Base-by-base conservation (phyloP, 2,113 vertebrate species). In the Piaya cayana region DNA sequence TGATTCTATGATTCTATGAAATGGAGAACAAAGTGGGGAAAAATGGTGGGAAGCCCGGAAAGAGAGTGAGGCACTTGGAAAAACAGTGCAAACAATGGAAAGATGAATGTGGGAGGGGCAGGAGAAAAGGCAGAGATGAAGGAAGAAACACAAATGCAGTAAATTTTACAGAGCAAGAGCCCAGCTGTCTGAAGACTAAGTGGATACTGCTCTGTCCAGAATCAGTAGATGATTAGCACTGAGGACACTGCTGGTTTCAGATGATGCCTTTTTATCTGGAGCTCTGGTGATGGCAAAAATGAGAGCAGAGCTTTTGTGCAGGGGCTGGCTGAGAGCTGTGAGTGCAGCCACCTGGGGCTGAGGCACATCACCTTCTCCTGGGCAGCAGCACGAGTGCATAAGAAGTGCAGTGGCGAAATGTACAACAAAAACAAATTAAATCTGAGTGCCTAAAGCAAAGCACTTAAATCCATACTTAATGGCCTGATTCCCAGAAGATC, bases 381-480 rank as follows among this genome's bases (percentile, higher is more conserved):
- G 95, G 85, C 69, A 75, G 78, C 42, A 14, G 72, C 2, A 1
- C 15, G 14, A 74, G 29, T n/a, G 56, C 58, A 2, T 2, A 3
- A 55, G 58, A 45, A 77, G 45, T 3, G 18, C 27, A 10, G 5
- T 8, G 68, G 64, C 49, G 90, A 82, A 85, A 60, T 4, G 75
- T 85, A 58, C 90, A 93, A 60, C 74, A 90, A 88, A 93, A 72
- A 5, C 93, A 85, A 90, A 92, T 95, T 80, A 90, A 86, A 72
- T 64, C 30, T 3, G 42, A 96, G 62, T 49, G 90, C 87, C 82
- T 82, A 76, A 84, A 94, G 87, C 78, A 76, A 90, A 92, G 82
- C 92, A 85, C 85, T 91, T 85, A 76, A 85, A 93, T 49, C 88
- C 58, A 20, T 62, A 64, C 43, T 90, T 96, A 92, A 95, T 92